Conservation (phyloP, 1,140 invertebrate genomes). For the Laupala kohalensis region DNA sequence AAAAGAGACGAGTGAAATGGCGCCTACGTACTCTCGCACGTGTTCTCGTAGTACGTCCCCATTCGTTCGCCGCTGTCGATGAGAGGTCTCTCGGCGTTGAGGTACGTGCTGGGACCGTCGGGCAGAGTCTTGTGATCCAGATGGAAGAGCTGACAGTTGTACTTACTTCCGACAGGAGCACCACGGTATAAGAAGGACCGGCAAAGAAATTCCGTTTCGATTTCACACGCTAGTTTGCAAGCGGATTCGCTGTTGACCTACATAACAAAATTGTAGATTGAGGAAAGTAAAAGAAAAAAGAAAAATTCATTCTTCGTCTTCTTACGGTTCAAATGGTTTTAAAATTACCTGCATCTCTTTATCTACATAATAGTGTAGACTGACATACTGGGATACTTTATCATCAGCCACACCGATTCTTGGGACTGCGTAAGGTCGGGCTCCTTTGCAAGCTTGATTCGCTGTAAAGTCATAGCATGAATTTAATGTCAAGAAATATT, state of each 20-base stretch:
- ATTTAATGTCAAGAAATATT: neutral
- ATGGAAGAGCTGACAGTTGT: conserved; percentile 86
- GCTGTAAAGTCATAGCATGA: conserved; percentile 24
- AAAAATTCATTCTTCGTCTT: neutral
- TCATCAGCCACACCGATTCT: conserved; percentile 77
- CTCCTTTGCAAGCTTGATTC: conserved; percentile 67
- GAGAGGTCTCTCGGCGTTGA: conserved; percentile 74
- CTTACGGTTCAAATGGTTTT: neutral
- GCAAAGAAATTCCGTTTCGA: conserved; percentile 86
- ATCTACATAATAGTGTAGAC: conserved; percentile 83
- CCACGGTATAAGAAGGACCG: conserved; percentile 77
- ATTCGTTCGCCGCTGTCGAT: conserved; percentile 82
- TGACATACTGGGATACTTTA: conserved; percentile 80
- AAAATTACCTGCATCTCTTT: conserved; percentile 66
- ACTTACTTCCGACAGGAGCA: conserved; percentile 53
- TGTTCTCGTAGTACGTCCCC: conserved; percentile 80
- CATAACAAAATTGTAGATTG: neutral
- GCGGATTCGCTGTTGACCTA: conserved; percentile 66
- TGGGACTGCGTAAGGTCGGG: conserved; percentile 60
- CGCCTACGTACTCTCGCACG: conserved; percentile 58
- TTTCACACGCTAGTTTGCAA: conserved; percentile 77
- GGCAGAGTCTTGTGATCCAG: conserved; percentile 83
- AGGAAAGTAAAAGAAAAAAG: no score
- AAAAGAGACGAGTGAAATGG: no score
- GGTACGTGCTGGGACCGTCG: conserved; percentile 78